These are phyloP conservation scores for Eupsilia transversa DNA, from an alignment of 2,888 invertebrate genomes.

Conservation along the genomic window DNA sequence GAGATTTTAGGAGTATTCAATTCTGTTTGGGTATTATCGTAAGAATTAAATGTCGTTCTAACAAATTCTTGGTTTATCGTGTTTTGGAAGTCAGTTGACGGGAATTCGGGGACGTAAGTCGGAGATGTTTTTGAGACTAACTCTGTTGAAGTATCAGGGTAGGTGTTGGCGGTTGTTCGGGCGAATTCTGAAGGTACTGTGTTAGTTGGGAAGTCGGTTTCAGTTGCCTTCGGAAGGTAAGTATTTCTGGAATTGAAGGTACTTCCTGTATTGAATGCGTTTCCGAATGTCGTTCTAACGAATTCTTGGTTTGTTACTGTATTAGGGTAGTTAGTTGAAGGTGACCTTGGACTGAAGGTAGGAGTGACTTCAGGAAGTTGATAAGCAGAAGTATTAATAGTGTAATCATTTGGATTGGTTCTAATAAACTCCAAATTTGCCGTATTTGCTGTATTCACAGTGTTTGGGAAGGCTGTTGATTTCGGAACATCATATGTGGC, in stretches of 20 bases:
- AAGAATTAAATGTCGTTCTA: conserved; percentile 46
- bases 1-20: conserved; percentile 54
- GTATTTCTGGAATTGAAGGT: conserved; percentile 55
- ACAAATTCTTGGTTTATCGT: conserved; percentile 53
- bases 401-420: conserved; percentile 56
- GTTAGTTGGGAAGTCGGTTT: conserved; percentile 53
- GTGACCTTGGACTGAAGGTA: conserved; percentile 45
- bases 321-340: conserved; percentile 50
- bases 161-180: conserved; percentile 49
- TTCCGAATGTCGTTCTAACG: conserved; percentile 47
- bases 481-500: conserved; percentile 62
- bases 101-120: conserved; percentile 58
- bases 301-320: conserved; percentile 50
- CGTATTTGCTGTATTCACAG: conserved; percentile 58
- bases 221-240: conserved; percentile 55
- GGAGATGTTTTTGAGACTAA: conserved; percentile 48
- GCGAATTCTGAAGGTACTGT: conserved; percentile 51
- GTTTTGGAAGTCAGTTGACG: conserved; percentile 55
- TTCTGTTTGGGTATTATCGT: conserved; percentile 53
- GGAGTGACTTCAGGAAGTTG: conserved; percentile 52
- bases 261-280: conserved; percentile 45
- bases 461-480: conserved; percentile 57
- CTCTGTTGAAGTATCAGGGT: conserved; percentile 63
- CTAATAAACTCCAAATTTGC: conserved; percentile 52
- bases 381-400: conserved; percentile 46